These are phyloP conservation scores for Gopherus flavomarginatus DNA, from an alignment of 2,113 vertebrate species.

Conservation along the genomic window DNA sequence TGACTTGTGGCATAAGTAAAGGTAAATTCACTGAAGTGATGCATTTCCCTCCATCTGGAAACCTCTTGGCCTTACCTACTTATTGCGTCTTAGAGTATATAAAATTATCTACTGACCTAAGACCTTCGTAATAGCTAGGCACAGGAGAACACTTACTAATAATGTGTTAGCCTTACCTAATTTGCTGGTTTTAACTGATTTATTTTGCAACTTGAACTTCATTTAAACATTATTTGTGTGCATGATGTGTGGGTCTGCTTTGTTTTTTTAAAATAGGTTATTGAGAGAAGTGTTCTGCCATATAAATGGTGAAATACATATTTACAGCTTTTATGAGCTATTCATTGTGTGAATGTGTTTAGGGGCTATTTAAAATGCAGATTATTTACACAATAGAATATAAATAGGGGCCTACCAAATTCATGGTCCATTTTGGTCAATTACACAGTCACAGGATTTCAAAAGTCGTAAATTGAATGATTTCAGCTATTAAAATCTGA, in stretches of 20 bases:
- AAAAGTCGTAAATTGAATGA: too few relatives aligned
- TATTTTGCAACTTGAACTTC: constrained; percentile 25
- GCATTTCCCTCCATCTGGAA: background rate
- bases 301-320: constrained; percentile 38
- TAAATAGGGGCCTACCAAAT: background rate
- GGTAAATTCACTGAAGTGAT: background rate
- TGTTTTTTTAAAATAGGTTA: background rate
- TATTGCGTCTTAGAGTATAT: fast-evolving
- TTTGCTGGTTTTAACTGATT: background rate
- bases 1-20: background rate
- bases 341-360: constrained; percentile 47
- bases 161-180: background rate
- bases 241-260: constrained; percentile 6
- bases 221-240: background rate
- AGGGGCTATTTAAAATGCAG: constrained; percentile 28
- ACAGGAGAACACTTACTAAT: background rate
- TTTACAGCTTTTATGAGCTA: background rate
- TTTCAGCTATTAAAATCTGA: too few relatives aligned
- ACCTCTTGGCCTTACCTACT: background rate
- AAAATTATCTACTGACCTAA: constrained; percentile 1
- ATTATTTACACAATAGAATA: constrained; percentile 40
- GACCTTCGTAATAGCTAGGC: background rate
- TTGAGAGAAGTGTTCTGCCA: background rate
- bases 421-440: too few relatives aligned
- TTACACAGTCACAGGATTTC: too few relatives aligned